Conservation (phyloP, 1,140 invertebrate genomes). For the Brachionus manjavacas region DNA sequence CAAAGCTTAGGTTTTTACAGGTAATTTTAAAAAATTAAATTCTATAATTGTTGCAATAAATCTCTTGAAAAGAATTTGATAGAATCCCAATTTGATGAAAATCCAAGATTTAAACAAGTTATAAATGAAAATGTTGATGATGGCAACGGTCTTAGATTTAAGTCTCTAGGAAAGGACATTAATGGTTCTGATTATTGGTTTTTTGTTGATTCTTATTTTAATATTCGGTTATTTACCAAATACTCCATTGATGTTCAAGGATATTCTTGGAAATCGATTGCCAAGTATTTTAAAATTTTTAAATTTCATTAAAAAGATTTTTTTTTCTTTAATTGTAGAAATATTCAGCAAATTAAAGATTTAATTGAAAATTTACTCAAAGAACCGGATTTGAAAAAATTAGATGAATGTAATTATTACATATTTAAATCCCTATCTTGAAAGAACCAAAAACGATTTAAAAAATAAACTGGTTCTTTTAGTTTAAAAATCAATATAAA, state of each 20-base stretch:
- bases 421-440: background rate
- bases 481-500: background rate
- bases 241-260: background rate
- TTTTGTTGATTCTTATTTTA: background rate
- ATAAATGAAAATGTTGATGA: background rate
- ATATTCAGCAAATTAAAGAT: background rate
- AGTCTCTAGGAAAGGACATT: background rate
- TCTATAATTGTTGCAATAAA: background rate
- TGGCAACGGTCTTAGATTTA: background rate
- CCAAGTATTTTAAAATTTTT: background rate
- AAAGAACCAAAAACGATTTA: background rate
- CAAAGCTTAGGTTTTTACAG: background rate
- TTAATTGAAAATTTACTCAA: conserved; percentile 6
- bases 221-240: conserved; percentile 9
- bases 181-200: background rate
- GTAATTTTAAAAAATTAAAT: background rate
- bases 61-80: background rate
- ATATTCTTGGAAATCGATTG: background rate
- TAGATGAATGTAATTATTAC: background rate
- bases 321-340: background rate
- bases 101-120: background rate
- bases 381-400: background rate
- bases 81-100: conserved; percentile 34
- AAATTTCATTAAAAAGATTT: background rate
- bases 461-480: background rate